A percentile compares a stretch with the other conserved stretches of the same genome.
These are phyloP conservation scores for Pangasius djambal DNA, from an alignment of 2,797 vertebrate species.

Conservation along the genomic window DNA sequence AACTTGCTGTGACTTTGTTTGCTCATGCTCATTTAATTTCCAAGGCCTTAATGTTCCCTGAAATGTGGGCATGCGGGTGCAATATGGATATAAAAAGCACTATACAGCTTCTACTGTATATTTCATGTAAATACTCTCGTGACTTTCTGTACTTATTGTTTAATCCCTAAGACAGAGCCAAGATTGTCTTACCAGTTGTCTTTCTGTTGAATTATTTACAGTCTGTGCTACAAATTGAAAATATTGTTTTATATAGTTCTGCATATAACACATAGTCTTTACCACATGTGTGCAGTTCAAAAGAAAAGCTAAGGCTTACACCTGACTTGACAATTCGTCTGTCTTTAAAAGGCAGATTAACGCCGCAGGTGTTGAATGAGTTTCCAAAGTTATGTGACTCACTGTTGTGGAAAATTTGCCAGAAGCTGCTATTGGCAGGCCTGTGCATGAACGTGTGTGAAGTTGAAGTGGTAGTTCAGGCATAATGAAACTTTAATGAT, in stretches of 20 bases:
- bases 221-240: background rate
- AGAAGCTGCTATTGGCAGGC: conserved; percentile 25
- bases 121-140: background rate
- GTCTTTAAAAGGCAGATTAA: conserved; percentile 19
- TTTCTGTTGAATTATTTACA: conserved; percentile 6
- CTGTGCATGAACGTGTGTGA: conserved; percentile 32
- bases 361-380: conserved; percentile 12
- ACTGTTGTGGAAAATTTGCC: conserved; percentile 52
- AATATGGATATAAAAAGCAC: background rate
- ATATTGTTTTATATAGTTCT: background rate
- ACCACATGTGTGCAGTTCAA: background rate
- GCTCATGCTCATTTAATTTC: background rate
- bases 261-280: background rate
- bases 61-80: background rate
- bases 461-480: conserved; percentile 17
- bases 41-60: background rate
- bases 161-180: background rate
- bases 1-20: background rate
- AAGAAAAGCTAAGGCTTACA: background rate
- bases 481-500: background rate
- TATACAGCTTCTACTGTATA: background rate
- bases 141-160: background rate
- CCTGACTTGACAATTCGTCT: conserved; percentile 3
- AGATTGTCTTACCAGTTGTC: background rate
- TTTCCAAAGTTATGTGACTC: conserved; percentile 49